Base-by-base conservation (phyloP, 2,888 invertebrate species). In the Erannis defoliaria region DNA sequence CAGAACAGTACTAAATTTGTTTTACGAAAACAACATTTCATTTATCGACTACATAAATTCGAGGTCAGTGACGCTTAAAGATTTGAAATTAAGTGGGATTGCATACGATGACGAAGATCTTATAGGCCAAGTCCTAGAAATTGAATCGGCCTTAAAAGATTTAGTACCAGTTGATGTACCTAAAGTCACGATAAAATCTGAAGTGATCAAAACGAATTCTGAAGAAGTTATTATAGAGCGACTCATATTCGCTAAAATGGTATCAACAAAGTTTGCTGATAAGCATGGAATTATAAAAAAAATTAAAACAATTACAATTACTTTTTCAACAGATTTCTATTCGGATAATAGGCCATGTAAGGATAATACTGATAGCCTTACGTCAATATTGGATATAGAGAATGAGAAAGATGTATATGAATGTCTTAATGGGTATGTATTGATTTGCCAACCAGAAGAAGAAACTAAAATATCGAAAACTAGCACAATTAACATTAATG, bases 191-290 rank as follows among this genome's bases (percentile, higher is more conserved):
- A 14, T 29, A 10, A 61, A 54, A 12, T 61, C 64, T 9, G 57
- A 58, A 51, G 37, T 55, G 2, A 21, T 57, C 1, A 49, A 23
- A 45, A 37, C 58, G 0, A 31, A 35, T 6, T 8, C n/a, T 0
- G 33, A 55, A 46, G 55, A 54, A 57, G 21, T 51, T 50, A 12
- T 50, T 10, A 55, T 64, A 16, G 54, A 56, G 31, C 48, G 61
- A 5, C 40, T 58, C 2, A 40, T 64, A 12, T 54, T 61, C 9
- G 40, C 57, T 14, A 61, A 57, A 45, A 9, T 51, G 6, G 55
- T 64, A 6, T 43, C 38, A 40, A 51, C 51, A 14, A 49, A 38
- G 6, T 64, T 61, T 57, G 61, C 61, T 9, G 61, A 64, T 42
- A 51, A 46, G n/a, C 26, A 55, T 12, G 46, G 55, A 1, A 18